Evolutionary conservation across 2,888 invertebrate species (phyloP).

Genomic region (Lydus trimaculatus): DNA sequence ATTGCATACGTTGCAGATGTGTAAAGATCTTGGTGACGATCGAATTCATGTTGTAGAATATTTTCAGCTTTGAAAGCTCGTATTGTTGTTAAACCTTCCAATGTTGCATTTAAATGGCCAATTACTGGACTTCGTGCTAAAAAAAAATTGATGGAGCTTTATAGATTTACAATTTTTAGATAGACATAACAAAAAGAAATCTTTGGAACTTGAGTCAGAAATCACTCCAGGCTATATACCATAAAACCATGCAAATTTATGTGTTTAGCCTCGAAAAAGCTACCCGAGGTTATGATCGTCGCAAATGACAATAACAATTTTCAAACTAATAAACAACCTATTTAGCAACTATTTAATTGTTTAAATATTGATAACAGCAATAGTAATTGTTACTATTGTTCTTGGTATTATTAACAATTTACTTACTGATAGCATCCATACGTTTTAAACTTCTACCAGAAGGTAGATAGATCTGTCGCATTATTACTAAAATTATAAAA

Average conservation of each 20-base stretch:
- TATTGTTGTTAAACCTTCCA: conserved; percentile 74
- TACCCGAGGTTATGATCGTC: no score
- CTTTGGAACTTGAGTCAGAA: no score
- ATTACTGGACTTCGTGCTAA: conserved; percentile 78
- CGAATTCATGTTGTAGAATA: conserved; percentile 68
- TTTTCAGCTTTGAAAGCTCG: conserved; percentile 57
- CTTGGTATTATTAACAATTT: neutral
- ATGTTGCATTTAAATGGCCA: conserved; percentile 73
- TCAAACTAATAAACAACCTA: no score
- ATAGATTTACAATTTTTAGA: no score
- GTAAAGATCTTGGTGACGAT: conserved; percentile 64
- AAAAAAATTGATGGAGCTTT: no score
- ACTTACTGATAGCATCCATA: conserved; percentile 72
- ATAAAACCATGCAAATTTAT: no score
- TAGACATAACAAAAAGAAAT: no score
- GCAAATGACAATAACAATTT: no score
- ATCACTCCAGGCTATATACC: no score
- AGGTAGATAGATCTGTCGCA: conserved; percentile 71
- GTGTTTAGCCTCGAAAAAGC: no score
- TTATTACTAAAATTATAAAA: conserved; percentile 67
- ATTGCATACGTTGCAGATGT: conserved; percentile 46
- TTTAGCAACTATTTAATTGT: no score
- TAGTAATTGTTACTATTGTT: conserved; percentile 39
- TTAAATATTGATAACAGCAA: no score
- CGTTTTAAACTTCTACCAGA: conserved; percentile 78